These are phyloP conservation scores for Miltochrista miniata DNA, from an alignment of 2,888 invertebrate species.

Conservation along the genomic window DNA sequence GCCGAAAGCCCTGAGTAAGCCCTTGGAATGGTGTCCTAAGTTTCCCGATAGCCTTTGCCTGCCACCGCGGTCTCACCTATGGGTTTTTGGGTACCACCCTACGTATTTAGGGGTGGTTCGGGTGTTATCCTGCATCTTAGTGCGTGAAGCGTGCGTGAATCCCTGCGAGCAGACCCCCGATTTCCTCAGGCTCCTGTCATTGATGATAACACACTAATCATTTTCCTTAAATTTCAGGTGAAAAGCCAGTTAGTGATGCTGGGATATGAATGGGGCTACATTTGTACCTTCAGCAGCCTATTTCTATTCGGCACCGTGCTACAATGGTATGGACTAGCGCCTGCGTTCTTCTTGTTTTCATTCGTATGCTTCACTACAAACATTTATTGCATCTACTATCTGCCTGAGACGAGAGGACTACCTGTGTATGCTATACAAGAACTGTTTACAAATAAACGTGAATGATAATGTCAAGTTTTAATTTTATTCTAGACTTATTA, in stretches of 20 bases:
- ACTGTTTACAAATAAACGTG: slow-evolving; percentile 31
- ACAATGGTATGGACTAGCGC: not conserved
- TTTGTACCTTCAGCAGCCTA: not conserved
- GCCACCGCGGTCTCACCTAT: too few species aligned
- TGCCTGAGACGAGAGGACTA: slow-evolving; percentile 60
- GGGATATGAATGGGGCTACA: not conserved
- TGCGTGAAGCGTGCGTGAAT: not conserved
- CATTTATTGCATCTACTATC: slow-evolving; percentile 39
- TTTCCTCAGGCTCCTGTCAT: too few species aligned
- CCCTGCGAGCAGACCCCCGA: not conserved
- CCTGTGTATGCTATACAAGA: slow-evolving; percentile 52
- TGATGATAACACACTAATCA: too few species aligned
- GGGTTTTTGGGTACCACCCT: too few species aligned
- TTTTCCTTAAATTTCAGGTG: not conserved
- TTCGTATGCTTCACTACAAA: slow-evolving; percentile 11
- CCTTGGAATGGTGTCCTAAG: too few species aligned
- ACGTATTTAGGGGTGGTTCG: too few species aligned
- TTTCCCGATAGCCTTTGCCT: too few species aligned
- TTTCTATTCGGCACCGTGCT: not conserved
- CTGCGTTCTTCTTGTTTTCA: not conserved
- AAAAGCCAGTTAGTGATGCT: not conserved
- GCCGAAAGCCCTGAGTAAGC: too few species aligned
- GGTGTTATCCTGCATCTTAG: too few species aligned
- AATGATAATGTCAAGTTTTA: too few species aligned
- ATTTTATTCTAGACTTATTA: too few species aligned